Evolutionary conservation across 2,888 invertebrate genomes (phyloP).

Genomic region (Portevinia maculata): DNA sequence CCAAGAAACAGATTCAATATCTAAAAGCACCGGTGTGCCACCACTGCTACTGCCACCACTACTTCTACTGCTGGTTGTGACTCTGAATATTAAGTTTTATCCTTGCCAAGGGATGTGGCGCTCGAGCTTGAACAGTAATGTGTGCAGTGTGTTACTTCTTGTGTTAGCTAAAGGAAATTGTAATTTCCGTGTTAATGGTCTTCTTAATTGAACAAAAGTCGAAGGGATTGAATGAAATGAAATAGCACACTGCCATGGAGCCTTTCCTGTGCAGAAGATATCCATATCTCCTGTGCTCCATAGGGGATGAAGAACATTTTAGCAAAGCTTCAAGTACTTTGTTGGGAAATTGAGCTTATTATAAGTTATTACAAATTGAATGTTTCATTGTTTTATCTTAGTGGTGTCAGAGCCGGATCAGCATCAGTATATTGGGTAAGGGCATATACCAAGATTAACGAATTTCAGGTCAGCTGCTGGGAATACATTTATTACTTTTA

Average conservation of each 20-base stretch:
- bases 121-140: not conserved
- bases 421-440: conserved; percentile 31
- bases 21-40: conserved; percentile 27
- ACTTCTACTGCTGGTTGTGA: conserved; percentile 38
- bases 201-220: conserved; percentile 74
- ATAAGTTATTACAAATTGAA: conserved; percentile 74
- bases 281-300: not conserved
- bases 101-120: conserved; percentile 21
- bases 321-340: conserved; percentile 44
- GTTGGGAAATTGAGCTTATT: conserved; percentile 69
- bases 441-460: conserved; percentile 37
- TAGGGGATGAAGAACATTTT: conserved; percentile 4
- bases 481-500: conserved; percentile 61
- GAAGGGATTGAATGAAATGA: conserved; percentile 72
- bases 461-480: conserved; percentile 60
- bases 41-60: conserved; percentile 13
- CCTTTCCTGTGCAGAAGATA: conserved; percentile 1
- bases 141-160: conserved; percentile 57
- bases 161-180: conserved; percentile 71
- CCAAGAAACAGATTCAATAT: conserved; percentile 65
- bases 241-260: conserved; percentile 29
- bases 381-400: conserved; percentile 60
- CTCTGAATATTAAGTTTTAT: conserved; percentile 72
- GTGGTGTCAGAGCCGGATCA: conserved; percentile 45
- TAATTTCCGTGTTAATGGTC: conserved; percentile 74